These are phyloP conservation scores for Trichomalopsis sarcophagae DNA, from an alignment of 1,140 invertebrate genomes.

Conservation along the genomic window DNA sequence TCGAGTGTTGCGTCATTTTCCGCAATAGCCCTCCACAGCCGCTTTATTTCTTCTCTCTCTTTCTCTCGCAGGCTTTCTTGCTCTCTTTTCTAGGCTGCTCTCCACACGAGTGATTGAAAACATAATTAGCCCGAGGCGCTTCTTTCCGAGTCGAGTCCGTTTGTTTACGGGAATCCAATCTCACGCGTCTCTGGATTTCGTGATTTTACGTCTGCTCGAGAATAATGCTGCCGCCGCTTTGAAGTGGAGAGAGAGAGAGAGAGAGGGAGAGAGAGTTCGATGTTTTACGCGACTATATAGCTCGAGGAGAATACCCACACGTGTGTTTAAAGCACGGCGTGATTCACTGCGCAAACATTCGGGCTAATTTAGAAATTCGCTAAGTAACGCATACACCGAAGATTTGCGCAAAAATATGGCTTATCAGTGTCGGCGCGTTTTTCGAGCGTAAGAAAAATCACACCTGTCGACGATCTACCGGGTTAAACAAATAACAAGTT, in stretches of 20 bases:
- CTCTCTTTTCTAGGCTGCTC: not conserved
- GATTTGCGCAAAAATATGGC: no score
- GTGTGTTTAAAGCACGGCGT: no score
- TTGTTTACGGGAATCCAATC: slow-evolving; percentile 33
- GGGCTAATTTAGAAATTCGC: no score
- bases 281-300: no score
- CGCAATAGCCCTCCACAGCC: not conserved
- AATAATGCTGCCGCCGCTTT: not conserved
- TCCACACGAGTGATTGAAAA: not conserved
- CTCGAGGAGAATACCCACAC: no score
- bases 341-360: no score
- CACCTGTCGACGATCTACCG: no score
- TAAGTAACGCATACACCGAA: no score
- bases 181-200: not conserved
- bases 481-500: no score
- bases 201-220: not conserved
- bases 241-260: not conserved
- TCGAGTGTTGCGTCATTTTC: slow-evolving; percentile 46
- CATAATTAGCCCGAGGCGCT: slow-evolving; percentile 3
- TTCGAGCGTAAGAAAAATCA: no score
- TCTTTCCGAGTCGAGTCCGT: slow-evolving; percentile 11
- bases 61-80: not conserved
- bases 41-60: not conserved
- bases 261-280: not conserved
- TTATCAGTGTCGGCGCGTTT: no score